phyloP scores from a whole-genome alignment of 2,888 invertebrate species.

The Lepidochitona cinerea region DNA sequence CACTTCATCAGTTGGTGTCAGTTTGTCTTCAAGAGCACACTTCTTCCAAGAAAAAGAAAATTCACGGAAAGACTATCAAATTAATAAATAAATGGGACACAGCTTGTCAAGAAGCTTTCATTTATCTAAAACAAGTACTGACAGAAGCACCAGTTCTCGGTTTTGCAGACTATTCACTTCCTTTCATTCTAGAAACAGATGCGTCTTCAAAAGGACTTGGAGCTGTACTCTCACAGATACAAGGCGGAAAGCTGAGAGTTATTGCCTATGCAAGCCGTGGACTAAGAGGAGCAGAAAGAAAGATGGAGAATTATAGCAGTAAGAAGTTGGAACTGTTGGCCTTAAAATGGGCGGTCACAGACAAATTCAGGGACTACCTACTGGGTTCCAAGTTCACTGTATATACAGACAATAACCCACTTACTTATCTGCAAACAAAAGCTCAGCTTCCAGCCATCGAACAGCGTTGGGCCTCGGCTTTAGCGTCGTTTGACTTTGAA shows the following conservation, averaged over 20 bases:
- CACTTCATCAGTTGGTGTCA: not conserved
- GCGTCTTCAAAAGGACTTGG: not conserved
- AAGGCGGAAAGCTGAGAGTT: not conserved
- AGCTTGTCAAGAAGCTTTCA: not conserved
- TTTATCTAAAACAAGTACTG: not conserved
- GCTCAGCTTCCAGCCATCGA: slow-evolving; percentile 20
- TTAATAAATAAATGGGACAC: not conserved
- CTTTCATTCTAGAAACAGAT: slow-evolving; percentile 1
- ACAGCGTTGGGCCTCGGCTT: slow-evolving; percentile 16
- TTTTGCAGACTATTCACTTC: not conserved
- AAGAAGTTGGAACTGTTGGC: slow-evolving; percentile 27
- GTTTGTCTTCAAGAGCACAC: not conserved
- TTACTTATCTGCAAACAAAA: slow-evolving; percentile 7
- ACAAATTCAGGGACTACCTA: slow-evolving; percentile 22
- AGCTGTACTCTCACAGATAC: slow-evolving; percentile 7
- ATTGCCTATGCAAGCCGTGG: slow-evolving; percentile 11
- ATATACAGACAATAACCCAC: slow-evolving; percentile 16
- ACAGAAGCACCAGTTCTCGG: not conserved
- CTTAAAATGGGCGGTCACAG: slow-evolving; percentile 30
- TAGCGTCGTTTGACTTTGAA: slow-evolving; percentile 16
- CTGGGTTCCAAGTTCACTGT: slow-evolving; percentile 8
- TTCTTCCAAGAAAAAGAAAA: no score
- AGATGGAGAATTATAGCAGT: not conserved
- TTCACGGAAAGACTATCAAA: not conserved
- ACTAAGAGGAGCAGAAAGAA: slow-evolving; percentile 2